A percentile compares a stretch with the other conserved stretches of the same genome.
Conservation (phyloP, 2,797 vertebrate genomes). For the Mionectes olivaceus region DNA sequence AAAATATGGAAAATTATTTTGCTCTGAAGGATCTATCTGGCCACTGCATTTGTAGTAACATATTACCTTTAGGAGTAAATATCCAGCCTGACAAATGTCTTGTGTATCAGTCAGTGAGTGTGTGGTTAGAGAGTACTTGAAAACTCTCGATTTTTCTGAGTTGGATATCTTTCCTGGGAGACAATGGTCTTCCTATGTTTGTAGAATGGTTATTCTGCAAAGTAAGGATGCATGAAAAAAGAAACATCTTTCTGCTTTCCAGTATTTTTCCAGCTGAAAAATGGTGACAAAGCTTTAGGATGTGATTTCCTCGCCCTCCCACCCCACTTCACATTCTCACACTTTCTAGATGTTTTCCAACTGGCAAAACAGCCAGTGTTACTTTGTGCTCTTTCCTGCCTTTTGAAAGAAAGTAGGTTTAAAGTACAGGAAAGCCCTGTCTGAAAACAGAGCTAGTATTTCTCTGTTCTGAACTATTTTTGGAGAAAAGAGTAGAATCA, state of each 20-base stretch:
- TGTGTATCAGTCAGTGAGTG: background rate
- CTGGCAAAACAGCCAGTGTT: constrained; percentile 6
- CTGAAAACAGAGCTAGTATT: background rate
- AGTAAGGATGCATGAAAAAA: background rate
- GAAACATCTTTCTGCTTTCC: background rate
- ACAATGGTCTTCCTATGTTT: background rate
- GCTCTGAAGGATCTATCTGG: background rate
- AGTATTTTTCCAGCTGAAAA: constrained; percentile 41
- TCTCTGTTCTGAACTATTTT: background rate
- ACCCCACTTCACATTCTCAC: background rate
- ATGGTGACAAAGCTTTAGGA: constrained; percentile 17
- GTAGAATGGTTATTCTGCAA: background rate
- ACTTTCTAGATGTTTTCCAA: constrained; percentile 40
- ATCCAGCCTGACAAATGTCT: background rate
- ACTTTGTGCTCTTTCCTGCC: constrained; percentile 35
- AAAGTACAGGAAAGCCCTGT: constrained; percentile 5
- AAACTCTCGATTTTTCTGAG: background rate
- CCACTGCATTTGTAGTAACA: background rate
- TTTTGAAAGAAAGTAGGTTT: background rate
- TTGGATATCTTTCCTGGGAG: background rate
- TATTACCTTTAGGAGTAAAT: background rate
- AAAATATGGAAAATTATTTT: background rate
- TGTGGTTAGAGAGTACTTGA: background rate
- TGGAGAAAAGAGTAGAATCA: background rate
- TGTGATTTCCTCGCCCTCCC: background rate